Percentiles rank a stretch among this genome's conserved stretches.
Evolutionary conservation across 2,113 vertebrate genomes (phyloP).

Genomic region (Serilophus lunatus): DNA sequence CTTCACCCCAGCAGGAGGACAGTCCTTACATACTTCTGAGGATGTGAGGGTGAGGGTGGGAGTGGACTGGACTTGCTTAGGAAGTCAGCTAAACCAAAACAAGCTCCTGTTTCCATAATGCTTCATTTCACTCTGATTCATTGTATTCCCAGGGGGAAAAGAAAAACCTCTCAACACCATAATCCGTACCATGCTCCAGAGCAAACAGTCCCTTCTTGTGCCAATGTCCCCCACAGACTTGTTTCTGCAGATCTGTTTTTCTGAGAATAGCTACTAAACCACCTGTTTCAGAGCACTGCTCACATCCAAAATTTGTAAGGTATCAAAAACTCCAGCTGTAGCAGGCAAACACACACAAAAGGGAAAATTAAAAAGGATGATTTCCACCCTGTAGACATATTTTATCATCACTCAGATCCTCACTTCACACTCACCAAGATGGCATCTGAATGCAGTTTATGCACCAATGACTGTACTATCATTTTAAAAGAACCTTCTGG

Average conservation of each 20-base stretch:
- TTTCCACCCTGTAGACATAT: accelerated
- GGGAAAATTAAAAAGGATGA: neutral
- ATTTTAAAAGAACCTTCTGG: neutral
- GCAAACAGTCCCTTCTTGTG: neutral
- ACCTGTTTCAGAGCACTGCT: neutral
- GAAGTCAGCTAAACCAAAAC: neutral
- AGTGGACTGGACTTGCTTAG: neutral
- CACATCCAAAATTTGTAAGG: neutral
- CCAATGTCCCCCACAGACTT: neutral
- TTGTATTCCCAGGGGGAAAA: neutral
- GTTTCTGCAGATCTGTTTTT: neutral
- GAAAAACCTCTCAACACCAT: neutral
- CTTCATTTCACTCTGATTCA: neutral
- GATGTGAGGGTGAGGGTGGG: neutral
- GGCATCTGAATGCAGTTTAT: neutral
- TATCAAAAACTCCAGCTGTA: neutral
- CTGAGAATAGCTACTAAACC: neutral
- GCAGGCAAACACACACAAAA: neutral
- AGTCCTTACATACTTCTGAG: neutral
- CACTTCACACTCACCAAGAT: neutral
- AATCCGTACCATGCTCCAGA: neutral
- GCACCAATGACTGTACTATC: neutral
- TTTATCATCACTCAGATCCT: neutral
- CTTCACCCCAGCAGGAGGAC: neutral
- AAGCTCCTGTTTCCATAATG: neutral